These are phyloP conservation scores for Latrodectus elegans DNA, from an alignment of 2,888 invertebrate genomes.

Conservation along the genomic window DNA sequence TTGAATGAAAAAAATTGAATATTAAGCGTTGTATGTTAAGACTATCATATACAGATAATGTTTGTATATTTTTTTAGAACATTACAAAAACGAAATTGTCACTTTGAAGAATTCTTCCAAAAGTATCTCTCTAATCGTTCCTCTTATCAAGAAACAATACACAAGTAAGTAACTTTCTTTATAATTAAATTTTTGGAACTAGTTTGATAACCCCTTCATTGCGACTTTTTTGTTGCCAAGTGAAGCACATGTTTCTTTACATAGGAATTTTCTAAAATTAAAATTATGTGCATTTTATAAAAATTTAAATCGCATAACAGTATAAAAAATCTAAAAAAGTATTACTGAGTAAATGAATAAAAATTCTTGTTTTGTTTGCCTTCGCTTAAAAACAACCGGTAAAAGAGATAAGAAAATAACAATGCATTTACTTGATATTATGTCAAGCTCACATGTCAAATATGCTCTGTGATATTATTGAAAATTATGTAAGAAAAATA, in stretches of 20 bases:
- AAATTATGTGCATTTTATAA: background rate
- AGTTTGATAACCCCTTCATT: too few relatives aligned
- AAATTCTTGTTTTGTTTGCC: background rate
- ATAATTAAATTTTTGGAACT: background rate
- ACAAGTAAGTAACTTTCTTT: conserved; percentile 6
- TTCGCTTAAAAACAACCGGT: background rate
- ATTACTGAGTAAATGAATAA: background rate
- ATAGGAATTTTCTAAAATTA: background rate
- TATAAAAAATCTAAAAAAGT: too few relatives aligned
- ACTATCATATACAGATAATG: too few relatives aligned
- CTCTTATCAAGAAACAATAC: conserved; percentile 29
- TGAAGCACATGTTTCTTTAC: background rate
- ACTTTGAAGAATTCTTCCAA: conserved; percentile 37
- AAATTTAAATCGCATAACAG: background rate
- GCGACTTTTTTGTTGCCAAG: too few relatives aligned
- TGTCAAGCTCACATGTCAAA: too few relatives aligned
- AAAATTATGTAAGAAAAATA: too few relatives aligned
- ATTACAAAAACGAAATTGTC: conserved; percentile 10
- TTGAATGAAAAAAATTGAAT: too few relatives aligned
- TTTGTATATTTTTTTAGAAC: conserved; percentile 21
- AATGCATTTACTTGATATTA: too few relatives aligned
- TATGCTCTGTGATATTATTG: too few relatives aligned
- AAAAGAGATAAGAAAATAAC: too few relatives aligned
- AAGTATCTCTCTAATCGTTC: conserved; percentile 41
- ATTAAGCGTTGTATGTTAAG: too few relatives aligned